Percentiles rank a stretch among this genome's conserved stretches.
Evolutionary conservation across 2,797 vertebrate genomes (phyloP).

Genomic region (Octomys mimax): DNA sequence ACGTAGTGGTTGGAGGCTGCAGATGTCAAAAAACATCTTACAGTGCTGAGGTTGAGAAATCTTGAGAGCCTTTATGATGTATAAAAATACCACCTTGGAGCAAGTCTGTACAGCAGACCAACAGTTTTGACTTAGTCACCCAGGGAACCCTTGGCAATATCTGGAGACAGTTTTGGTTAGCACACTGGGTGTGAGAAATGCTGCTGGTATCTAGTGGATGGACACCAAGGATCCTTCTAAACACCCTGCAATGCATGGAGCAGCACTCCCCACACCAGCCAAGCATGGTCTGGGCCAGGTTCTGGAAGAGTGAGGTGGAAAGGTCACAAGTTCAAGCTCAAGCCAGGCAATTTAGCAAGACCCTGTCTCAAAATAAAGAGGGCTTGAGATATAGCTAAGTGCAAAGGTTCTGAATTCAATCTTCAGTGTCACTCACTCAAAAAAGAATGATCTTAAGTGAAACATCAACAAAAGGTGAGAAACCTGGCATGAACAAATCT

Average conservation of each 20-base stretch:
- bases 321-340: background rate
- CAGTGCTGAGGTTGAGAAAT: background rate
- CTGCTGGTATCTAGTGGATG: background rate
- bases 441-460: background rate
- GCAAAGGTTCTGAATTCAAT: background rate
- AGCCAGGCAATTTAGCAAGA: background rate
- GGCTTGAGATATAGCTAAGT: background rate
- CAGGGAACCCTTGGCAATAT: background rate
- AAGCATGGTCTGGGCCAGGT: background rate
- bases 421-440: background rate
- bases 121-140: background rate
- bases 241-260: too few relatives aligned
- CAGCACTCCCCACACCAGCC: background rate
- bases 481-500: background rate
- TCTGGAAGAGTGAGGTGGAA: background rate
- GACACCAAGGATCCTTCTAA: background rate
- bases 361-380: background rate
- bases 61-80: background rate
- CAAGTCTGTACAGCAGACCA: background rate
- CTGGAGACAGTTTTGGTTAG: slow-evolving; percentile 9
- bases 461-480: background rate
- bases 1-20: background rate
- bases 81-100: background rate
- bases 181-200: background rate
- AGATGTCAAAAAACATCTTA: background rate